Evolutionary conservation across 2,888 invertebrate species (phyloP).

Genomic region (Liodrosophila aerea): DNA sequence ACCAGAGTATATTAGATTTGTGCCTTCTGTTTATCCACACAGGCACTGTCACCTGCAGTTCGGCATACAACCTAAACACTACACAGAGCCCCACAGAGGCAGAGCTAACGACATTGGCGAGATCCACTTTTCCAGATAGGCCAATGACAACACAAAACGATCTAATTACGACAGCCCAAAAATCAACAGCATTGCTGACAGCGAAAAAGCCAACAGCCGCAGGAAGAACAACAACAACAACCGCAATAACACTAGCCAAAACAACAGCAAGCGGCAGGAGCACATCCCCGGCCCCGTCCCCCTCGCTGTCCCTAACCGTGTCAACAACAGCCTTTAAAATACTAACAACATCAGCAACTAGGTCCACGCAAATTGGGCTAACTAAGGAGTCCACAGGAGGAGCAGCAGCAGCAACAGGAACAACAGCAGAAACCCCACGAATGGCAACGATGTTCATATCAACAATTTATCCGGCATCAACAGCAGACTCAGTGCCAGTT

Average conservation of each 20-base stretch:
- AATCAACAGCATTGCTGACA: conserved; percentile 52
- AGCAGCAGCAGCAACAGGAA: conserved; percentile 11
- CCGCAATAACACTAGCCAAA: conserved; percentile 17
- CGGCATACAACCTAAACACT: conserved; percentile 2
- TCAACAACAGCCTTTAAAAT: conserved; percentile 59
- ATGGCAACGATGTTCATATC: conserved; percentile 59
- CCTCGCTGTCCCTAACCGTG: conserved; percentile 28
- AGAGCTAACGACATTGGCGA: conserved; percentile 56
- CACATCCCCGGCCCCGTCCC: conserved; percentile 35
- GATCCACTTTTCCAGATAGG: conserved; percentile 73
- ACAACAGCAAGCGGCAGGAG: conserved; percentile 24
- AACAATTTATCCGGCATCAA: conserved; percentile 63
- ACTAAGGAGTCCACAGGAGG: conserved; percentile 46
- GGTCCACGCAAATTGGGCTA: conserved; percentile 72
- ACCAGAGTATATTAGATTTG: conserved; percentile 19
- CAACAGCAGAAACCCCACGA: conserved; percentile 15
- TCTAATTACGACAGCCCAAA: conserved; percentile 68
- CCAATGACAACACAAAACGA: conserved; percentile 74
- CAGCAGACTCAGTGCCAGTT: conserved; percentile 30
- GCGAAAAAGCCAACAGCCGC: conserved; percentile 47
- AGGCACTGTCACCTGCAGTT: conserved; percentile 69
- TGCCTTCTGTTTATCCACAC: conserved; percentile 39
- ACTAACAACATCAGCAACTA: conserved; percentile 35
- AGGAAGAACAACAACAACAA: conserved; percentile 19
- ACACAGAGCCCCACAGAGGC: conserved; percentile 8